Evolutionary conservation across 2,113 vertebrate species (phyloP).

Genomic region (Athene noctua): DNA sequence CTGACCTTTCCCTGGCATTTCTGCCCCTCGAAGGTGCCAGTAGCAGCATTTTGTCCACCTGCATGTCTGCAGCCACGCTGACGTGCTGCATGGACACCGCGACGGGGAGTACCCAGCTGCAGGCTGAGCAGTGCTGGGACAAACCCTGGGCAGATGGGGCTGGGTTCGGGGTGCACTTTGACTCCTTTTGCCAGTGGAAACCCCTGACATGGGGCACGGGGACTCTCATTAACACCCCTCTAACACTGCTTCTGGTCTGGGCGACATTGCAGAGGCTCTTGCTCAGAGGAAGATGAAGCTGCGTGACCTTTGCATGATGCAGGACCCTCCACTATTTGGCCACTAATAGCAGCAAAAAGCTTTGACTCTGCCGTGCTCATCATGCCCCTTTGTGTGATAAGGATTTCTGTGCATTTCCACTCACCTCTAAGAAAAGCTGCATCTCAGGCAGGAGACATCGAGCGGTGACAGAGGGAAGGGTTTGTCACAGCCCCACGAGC

Average conservation of each 20-base stretch:
- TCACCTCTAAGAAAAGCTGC: background rate
- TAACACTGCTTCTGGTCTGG: background rate
- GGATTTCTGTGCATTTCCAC: background rate
- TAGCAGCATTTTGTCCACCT: accelerated
- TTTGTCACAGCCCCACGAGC: background rate
- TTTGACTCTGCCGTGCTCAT: background rate
- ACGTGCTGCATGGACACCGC: accelerated
- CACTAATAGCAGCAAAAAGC: background rate
- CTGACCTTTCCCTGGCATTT: background rate
- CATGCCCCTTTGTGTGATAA: accelerated
- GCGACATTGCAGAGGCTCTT: background rate
- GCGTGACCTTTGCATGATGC: background rate
- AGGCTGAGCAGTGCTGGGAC: background rate
- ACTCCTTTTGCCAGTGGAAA: background rate
- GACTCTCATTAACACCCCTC: background rate
- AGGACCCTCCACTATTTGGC: background rate
- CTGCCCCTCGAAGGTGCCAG: background rate
- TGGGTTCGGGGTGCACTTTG: accelerated
- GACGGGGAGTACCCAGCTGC: accelerated
- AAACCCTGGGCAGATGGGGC: background rate
- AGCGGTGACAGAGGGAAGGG: background rate
- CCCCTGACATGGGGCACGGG: background rate
- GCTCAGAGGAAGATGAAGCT: background rate
- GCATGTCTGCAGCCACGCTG: accelerated
- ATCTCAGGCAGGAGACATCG: accelerated